Evolutionary conservation across 2,797 vertebrate species (phyloP).

Genomic region (Crax fasciolata): DNA sequence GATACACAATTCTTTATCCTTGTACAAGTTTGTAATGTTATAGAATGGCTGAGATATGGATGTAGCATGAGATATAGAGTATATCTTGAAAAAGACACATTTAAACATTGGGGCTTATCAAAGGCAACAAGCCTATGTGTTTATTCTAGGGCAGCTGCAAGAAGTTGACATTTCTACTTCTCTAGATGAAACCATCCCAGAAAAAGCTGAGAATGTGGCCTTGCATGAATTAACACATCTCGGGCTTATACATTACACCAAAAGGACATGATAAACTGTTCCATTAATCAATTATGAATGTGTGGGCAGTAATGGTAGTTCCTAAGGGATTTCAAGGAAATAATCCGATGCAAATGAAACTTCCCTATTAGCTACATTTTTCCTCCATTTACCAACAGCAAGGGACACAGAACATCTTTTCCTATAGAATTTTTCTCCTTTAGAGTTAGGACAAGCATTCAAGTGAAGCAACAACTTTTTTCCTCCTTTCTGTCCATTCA

Average conservation of each 20-base stretch:
- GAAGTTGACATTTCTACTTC: neutral
- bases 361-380: neutral
- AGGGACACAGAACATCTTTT: neutral
- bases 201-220: neutral
- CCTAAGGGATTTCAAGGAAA: neutral
- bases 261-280: neutral
- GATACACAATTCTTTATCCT: neutral
- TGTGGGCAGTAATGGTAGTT: neutral
- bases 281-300: neutral
- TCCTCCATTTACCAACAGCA: neutral
- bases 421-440: neutral
- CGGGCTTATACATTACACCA: neutral
- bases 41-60: neutral
- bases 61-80: neutral
- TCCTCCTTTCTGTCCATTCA: neutral
- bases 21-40: neutral
- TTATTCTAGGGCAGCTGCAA: neutral
- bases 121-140: neutral
- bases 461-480: accelerated
- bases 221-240: neutral
- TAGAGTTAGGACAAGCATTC: neutral
- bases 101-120: neutral
- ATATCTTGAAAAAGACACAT: neutral
- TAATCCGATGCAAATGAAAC: neutral
- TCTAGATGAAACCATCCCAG: neutral